Percentiles rank a stretch among this genome's conserved stretches.
Conservation (phyloP, 2,113 vertebrate species). For the Mastomys natalensis region DNA sequence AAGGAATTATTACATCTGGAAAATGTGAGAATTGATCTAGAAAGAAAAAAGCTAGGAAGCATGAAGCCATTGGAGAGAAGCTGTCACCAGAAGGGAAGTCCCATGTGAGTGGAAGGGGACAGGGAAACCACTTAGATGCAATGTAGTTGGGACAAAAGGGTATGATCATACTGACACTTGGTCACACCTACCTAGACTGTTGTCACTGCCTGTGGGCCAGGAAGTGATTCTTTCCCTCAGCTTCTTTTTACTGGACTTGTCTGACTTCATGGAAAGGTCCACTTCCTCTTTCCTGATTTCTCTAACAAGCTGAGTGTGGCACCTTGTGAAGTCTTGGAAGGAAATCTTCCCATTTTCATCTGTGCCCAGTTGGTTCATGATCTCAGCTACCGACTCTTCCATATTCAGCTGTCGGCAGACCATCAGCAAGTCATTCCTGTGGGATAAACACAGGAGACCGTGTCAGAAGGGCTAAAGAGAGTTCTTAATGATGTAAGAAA, state of each 20-base stretch:
- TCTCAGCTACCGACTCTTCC: slow-evolving; percentile 91
- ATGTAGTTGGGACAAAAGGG: not conserved
- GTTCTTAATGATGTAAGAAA: not conserved
- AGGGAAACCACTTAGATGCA: not conserved
- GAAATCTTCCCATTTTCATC: slow-evolving; percentile 92
- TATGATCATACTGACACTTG: not conserved
- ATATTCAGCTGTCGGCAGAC: slow-evolving; percentile 91
- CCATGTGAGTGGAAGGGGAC: not conserved
- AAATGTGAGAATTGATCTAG: not conserved
- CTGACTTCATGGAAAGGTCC: slow-evolving; percentile 86
- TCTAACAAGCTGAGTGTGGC: slow-evolving; percentile 88
- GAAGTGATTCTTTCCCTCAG: slow-evolving; percentile 86
- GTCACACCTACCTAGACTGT: slow-evolving; percentile 89
- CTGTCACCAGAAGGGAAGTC: not conserved
- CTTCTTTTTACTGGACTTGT: slow-evolving; percentile 86
- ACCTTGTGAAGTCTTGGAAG: slow-evolving; percentile 91
- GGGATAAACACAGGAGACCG: slow-evolving; percentile 42
- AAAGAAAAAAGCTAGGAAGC: not conserved
- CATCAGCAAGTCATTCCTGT: slow-evolving; percentile 92
- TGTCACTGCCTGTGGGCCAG: slow-evolving; percentile 90
- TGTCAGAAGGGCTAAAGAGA: not conserved
- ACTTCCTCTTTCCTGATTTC: slow-evolving; percentile 92
- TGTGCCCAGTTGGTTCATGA: slow-evolving; percentile 91
- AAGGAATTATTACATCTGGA: not conserved
- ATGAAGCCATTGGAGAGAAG: not conserved